These are phyloP conservation scores for Daubentonia madagascariensis DNA, from an alignment of 2,113 vertebrate species.

Conservation along the genomic window DNA sequence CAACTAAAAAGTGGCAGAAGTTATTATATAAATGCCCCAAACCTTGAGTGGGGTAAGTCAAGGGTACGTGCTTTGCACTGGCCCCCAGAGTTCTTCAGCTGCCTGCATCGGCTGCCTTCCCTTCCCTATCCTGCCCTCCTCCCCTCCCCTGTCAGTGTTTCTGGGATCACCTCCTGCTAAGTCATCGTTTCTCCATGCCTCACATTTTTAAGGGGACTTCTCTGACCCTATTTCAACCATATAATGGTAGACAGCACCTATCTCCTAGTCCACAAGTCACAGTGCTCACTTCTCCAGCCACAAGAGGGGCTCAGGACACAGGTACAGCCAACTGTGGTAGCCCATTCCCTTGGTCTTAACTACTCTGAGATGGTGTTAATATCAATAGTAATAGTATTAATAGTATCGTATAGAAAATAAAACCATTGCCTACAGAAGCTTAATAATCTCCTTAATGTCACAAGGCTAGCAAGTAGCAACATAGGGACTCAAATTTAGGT, in stretches of 20 bases:
- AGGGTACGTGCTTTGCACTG: no score
- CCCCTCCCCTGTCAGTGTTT: accelerated
- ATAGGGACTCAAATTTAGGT: not conserved
- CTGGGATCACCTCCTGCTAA: not conserved
- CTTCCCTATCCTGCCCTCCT: not conserved
- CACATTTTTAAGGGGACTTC: not conserved
- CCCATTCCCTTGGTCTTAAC: not conserved
- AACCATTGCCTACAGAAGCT: not conserved
- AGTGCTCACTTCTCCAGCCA: not conserved
- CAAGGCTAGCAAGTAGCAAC: not conserved
- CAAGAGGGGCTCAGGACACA: not conserved
- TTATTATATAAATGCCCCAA: not conserved
- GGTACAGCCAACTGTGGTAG: not conserved
- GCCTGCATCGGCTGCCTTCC: not conserved
- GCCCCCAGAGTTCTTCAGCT: not conserved
- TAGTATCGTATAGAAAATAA: not conserved
- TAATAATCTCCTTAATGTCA: not conserved
- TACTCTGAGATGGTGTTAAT: not conserved
- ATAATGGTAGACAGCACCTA: no score
- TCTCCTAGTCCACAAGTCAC: no score
- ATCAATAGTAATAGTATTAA: no score
- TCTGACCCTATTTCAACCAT: not conserved
- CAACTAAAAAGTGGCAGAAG: not conserved
- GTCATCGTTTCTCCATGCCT: no score
- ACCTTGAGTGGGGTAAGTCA: not conserved